A percentile compares a stretch with the other conserved stretches of the same genome.
phyloP scores from a whole-genome alignment of 2,797 vertebrate species.

The Neosalanx taihuensis region DNA sequence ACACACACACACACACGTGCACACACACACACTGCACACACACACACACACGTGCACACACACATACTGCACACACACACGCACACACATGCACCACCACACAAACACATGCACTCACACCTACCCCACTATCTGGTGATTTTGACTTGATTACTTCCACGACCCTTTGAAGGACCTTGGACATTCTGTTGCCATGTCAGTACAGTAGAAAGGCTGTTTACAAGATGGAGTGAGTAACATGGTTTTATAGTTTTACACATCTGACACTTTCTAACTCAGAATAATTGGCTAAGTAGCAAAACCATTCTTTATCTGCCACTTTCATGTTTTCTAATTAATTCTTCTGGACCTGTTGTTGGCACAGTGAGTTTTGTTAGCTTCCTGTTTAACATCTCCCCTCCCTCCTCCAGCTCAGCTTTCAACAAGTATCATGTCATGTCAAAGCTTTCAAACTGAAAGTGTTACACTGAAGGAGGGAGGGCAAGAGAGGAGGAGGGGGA shows the following conservation, averaged over 20 bases:
- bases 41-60: too few relatives aligned
- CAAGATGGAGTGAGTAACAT: background rate
- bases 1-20: background rate
- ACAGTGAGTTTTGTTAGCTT: background rate
- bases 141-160: background rate
- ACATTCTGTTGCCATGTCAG: background rate
- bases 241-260: background rate
- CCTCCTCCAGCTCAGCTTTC: slow-evolving; percentile 28
- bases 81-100: background rate
- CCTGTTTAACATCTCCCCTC: background rate
- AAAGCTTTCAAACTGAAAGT: slow-evolving; percentile 27
- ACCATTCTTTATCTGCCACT: too few relatives aligned
- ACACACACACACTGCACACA: background rate
- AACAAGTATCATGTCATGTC: slow-evolving; percentile 37
- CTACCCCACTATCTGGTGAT: background rate
- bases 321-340: too few relatives aligned
- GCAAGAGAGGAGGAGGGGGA: background rate
- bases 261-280: background rate
- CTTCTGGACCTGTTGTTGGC: too few relatives aligned
- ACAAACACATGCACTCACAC: slow-evolving; percentile 9
- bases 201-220: background rate
- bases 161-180: background rate
- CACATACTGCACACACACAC: background rate
- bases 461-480: slow-evolving; percentile 11
- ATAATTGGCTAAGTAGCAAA: background rate